Base-by-base conservation (phyloP, 2,888 invertebrate species). In the Eristalis pertinax region DNA sequence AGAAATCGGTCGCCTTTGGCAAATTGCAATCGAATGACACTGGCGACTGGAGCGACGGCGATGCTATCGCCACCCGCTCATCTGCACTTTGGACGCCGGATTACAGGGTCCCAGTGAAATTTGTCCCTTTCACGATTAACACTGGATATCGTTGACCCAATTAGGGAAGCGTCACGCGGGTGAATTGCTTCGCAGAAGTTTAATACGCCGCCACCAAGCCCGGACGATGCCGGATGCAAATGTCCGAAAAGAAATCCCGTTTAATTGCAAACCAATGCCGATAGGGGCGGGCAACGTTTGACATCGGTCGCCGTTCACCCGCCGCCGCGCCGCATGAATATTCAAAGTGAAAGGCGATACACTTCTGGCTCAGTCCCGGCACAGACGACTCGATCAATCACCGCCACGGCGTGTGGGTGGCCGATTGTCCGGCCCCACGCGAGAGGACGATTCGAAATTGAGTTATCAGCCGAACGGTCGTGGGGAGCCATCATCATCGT, bases 281-380 rank as follows among this genome's bases (percentile, higher is more conserved):
- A 75, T 58, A 73, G 73, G 38, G 64, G 60, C 70, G 63, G 13
- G 19, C 38, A 75, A 26, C 64, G 60, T 70, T 81, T 81, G 77
- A 84, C 84, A 75, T 38, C 50, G 24, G 60, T 43, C 50, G 3
- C n/a, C 50, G 4, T 15, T 5, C 50, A 5, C 8, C 77, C 41
- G 26, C 35, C 43, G 56, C 41, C 22, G 60, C n/a, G 60, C 22
- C 56, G 60, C 26, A 83, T 83, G 83, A 83, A 79, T 83, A 86
- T 86, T 75, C 86, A 83, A 86, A 86, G 70, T 65, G 77, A 86
- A 86, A 86, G 82, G 86, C 83, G 78, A 86, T 82, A 86, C 75
- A 64, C 78, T 86, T 86, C 63, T 32, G 43, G 62, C 72, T 24
- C 69, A 41, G 11, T 43, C 24, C n/a, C 60, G 35, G 64, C 63